These are phyloP conservation scores for Papilio polyxenes DNA, from an alignment of 1,140 invertebrate species.

Conservation along the genomic window DNA sequence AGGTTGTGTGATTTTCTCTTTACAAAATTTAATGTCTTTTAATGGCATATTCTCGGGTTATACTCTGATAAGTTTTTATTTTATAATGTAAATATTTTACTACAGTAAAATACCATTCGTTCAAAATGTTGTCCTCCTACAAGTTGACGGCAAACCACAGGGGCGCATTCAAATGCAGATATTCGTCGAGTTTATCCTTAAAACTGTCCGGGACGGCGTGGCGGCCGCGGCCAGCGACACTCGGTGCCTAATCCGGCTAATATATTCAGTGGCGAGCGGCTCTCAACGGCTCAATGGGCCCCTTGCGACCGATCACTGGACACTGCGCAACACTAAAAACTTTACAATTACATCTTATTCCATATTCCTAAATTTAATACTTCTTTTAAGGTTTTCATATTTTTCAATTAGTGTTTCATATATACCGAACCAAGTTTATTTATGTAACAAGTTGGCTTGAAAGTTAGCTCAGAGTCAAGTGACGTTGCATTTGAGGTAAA, in stretches of 20 bases:
- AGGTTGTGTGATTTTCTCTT: too few relatives aligned
- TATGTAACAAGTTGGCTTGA: constrained; percentile 13
- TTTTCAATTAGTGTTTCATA: not conserved
- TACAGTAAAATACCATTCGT: not conserved
- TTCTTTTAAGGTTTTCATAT: not conserved
- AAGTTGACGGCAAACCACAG: constrained; percentile 48
- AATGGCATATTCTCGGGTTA: too few relatives aligned
- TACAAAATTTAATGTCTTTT: too few relatives aligned
- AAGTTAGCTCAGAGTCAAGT: constrained; percentile 11
- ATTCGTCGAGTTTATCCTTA: constrained; percentile 67
- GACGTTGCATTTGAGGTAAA: constrained; percentile 47
- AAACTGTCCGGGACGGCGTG: constrained; percentile 62
- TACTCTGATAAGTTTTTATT: not conserved
- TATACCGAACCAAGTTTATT: not conserved
- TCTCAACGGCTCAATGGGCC: constrained; percentile 54
- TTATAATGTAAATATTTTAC: not conserved
- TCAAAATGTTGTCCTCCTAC: constrained; percentile 18
- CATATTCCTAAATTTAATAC: constrained; percentile 6
- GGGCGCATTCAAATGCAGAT: constrained; percentile 60
- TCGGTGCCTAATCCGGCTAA: constrained; percentile 64
- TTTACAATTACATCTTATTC: constrained; percentile 11
- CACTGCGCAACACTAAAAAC: constrained; percentile 31
- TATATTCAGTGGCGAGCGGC: constrained; percentile 78
- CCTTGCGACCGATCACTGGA: constrained; percentile 63
- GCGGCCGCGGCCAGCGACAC: constrained; percentile 40